Base-by-base conservation (phyloP, 2,797 vertebrate species). In the Pangasius macronema region DNA sequence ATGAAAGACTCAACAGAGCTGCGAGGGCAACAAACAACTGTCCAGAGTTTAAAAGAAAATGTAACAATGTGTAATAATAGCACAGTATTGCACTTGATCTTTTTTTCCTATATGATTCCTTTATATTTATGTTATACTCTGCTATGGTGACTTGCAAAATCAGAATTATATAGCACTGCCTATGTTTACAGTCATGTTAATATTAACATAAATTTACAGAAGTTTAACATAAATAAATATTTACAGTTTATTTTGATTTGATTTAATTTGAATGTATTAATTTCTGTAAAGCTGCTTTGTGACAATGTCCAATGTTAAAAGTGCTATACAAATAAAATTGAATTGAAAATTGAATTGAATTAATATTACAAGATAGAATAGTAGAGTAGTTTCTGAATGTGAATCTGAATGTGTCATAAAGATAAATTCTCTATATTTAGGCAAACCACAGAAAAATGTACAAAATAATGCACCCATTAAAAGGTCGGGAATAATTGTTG, bases 1-100 rank as follows among this genome's bases (percentile, higher is more conserved):
- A 85, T 89, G 63, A 86, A 91, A 82, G 59, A 87, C n/a, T 36
- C 27, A 79, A 20, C 46, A 86, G 81, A 61, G 20, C n/a, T n/a
- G 16, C 61, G 59, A 16, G 24, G 33, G 67, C 86, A 86, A 83
- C 20, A 81, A 83, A 73, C n/a, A 68, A 57, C 72, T 27, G n/a
- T 33, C 18, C 24, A 57, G 55, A 53, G 53, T 46, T 33, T 24
- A 51, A 53, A 82, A 49, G 22, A 81, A 61, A 27, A 55, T 36
- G 33, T 36, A 79, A 79, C 76, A 61, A 85, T 5, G 53, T 82
- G 68, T 53, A 67, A 67, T 46, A 39, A 87, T 77, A 83, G n/a
- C 59, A 82, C n/a, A 67, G 63, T 33, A 51, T 67, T 67, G 1
- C 4, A 1, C 27, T 65, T 82, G 59, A 82, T 83, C 27, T 49